phyloP scores from a whole-genome alignment of 2,888 invertebrate genomes.

The Trissolcus japonicus region DNA sequence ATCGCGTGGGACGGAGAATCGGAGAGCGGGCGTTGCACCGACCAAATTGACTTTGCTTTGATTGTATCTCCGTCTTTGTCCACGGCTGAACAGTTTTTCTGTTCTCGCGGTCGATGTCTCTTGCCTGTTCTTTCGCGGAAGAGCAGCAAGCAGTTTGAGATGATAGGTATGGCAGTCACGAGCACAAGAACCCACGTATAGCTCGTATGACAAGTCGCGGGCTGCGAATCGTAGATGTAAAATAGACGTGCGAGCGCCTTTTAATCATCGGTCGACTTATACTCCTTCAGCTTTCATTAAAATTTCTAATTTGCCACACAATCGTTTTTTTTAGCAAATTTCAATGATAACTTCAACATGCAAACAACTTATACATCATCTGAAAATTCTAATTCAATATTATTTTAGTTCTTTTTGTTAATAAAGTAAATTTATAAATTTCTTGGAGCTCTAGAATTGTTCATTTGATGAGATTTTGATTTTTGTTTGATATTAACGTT shows the following conservation, averaged over 20 bases:
- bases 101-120: conserved; percentile 31
- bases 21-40: conserved; percentile 41
- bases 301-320: too few relatives aligned
- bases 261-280: conserved; percentile 48
- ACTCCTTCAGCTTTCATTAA: conserved; percentile 11
- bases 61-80: conserved; percentile 3
- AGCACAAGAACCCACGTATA: conserved; percentile 42
- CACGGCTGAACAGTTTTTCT: conserved; percentile 7
- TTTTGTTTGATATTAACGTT: too few relatives aligned
- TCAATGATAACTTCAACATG: too few relatives aligned
- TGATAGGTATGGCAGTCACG: conserved; percentile 53
- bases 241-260: conserved; percentile 46
- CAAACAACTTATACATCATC: too few relatives aligned
- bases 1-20: conserved; percentile 25
- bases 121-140: conserved; percentile 34
- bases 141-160: conserved; percentile 25
- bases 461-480: too few relatives aligned
- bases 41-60: conserved; percentile 6
- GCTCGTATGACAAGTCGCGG: conserved; percentile 49
- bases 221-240: conserved; percentile 48
- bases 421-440: too few relatives aligned
- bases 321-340: too few relatives aligned
- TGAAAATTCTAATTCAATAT: too few relatives aligned
- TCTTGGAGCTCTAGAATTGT: too few relatives aligned
- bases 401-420: too few relatives aligned